Conservation (phyloP, 2,888 invertebrate genomes). For the Drosophila flavopinicola region DNA sequence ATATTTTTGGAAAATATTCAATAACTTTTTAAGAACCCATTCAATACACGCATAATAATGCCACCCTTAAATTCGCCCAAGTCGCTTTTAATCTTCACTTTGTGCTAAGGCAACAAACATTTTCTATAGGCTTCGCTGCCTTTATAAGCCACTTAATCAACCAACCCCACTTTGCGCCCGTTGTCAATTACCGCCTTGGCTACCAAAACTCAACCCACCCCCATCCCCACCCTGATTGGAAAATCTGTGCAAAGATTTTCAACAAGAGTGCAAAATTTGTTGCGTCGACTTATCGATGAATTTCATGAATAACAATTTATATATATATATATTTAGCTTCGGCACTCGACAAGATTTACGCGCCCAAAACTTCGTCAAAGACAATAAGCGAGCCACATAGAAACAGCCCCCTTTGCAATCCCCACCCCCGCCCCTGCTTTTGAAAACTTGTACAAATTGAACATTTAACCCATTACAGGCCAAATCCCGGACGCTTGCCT, state of each 20-base stretch:
- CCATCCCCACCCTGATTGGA: conserved; percentile 22
- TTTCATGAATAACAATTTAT: conserved; percentile 74
- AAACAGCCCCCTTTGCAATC: neutral
- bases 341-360: conserved; percentile 46
- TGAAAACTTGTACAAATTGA: conserved; percentile 68
- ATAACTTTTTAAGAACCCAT: conserved; percentile 24
- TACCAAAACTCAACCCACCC: neutral
- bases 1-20: conserved; percentile 24
- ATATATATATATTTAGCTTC: conserved; percentile 42
- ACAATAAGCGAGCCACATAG: conserved; percentile 43
- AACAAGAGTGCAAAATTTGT: conserved; percentile 59
- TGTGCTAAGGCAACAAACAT: conserved; percentile 36
- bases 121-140: conserved; percentile 37
- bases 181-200: conserved; percentile 55
- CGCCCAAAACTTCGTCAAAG: conserved; percentile 39
- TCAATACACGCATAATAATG: conserved; percentile 7
- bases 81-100: conserved; percentile 48
- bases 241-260: conserved; percentile 57
- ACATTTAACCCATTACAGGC: conserved; percentile 73
- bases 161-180: conserved; percentile 36
- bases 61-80: neutral
- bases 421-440: neutral
- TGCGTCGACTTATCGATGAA: conserved; percentile 75
- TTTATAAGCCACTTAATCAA: conserved; percentile 63
- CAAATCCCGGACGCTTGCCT: neutral